Conservation (phyloP, 2,113 vertebrate species). For the Ivindomyrus marchei region DNA sequence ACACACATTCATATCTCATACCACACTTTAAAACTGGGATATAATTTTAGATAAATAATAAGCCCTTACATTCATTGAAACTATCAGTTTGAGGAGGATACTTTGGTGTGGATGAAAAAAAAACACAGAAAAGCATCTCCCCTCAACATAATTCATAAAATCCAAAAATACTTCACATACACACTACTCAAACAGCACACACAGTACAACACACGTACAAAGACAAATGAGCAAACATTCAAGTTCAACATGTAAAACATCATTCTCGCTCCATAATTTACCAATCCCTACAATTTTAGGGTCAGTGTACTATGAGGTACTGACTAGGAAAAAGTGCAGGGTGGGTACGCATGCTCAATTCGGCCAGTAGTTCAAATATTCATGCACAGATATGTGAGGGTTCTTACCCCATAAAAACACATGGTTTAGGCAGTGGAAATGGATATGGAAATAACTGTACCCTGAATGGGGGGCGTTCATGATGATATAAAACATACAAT, state of each 20-base stretch:
- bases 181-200: not conserved
- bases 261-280: not conserved
- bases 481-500: not conserved
- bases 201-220: not conserved
- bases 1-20: not conserved
- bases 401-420: not conserved
- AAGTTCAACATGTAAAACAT: not conserved
- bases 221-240: not conserved
- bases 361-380: conserved; percentile 45
- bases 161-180: not conserved
- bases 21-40: not conserved
- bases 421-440: not conserved
- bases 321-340: not conserved
- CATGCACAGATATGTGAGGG: conserved; percentile 51
- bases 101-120: not conserved
- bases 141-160: not conserved
- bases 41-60: not conserved
- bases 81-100: not conserved
- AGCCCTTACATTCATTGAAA: not conserved
- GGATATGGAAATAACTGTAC: not conserved
- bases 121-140: not conserved
- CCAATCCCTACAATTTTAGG: not conserved
- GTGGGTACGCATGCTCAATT: not conserved
- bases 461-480: not conserved
- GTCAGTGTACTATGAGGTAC: not conserved